Evolutionary conservation across 2,113 vertebrate genomes (phyloP), one percentile per base, ranked within the genome.

Genomic region (Phycodurus eques): DNA sequence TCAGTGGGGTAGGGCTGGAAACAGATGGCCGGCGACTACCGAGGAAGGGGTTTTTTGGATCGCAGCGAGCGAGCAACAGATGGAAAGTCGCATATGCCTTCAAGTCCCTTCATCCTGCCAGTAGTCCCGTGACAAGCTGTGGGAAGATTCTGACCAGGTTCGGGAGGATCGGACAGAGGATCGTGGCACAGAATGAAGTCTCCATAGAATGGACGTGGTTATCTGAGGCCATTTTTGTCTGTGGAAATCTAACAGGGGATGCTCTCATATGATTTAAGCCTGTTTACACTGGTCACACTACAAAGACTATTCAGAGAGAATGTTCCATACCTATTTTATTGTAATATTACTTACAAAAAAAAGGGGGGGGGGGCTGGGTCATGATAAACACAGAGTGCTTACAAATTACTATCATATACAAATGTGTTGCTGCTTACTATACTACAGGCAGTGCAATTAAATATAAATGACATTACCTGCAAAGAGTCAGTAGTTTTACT

Each of bases 11-110:
- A 89, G 92, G 88, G 82, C 83, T 90, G 85, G 86, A 88, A 93
- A 87, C 93, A 94, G 93, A 93, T 93, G 93, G 93, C 91, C 76
- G 72, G 83, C 87, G 89, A 89, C 89, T 87, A 61, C 31, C 59
- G 87, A 89, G 85, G 88, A 90, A 85, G 88, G 88, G 87, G 85
- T 90, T 35, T 27, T 56, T 92, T 91, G 90, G 88, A 91, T 88
- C 85, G 88, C 83, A 69, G 80, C 61, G 84, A 91, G 80, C 75
- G 87, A 87, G 92, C 90, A 91, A 91, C 91, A 92, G 91, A 92
- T 92, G 91, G 91, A 89, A 90, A 88, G 77, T 70, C 85, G 76
- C 88, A 92, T 91, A 92, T 89, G 89, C 87, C 90, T 90, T 87
- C 87, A 84, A 91, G 88, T 89, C 90, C 83, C 82, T 75, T 80